Percentiles rank a stretch among this genome's conserved stretches.
Evolutionary conservation across 2,797 vertebrate genomes (phyloP).

Genomic region (Microctenopoma stevenorrisi): DNA sequence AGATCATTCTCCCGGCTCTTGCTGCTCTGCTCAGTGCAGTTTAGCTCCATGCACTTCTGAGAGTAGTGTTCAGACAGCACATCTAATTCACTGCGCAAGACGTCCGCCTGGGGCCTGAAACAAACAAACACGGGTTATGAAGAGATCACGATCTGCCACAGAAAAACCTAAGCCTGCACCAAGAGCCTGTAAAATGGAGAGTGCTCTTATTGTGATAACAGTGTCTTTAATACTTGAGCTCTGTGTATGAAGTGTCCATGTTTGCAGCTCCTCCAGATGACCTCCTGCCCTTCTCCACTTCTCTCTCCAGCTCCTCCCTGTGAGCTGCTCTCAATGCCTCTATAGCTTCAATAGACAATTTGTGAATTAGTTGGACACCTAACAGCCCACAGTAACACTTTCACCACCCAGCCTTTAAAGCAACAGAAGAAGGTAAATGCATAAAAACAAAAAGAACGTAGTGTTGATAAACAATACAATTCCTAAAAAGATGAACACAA

Average conservation of each 20-base stretch:
- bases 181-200: slow-evolving; percentile 10
- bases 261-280: slow-evolving; percentile 76
- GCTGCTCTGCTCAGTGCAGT: slow-evolving; percentile 80
- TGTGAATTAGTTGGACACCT: not conserved
- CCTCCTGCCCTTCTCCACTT: slow-evolving; percentile 84
- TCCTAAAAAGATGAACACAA: not conserved
- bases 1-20: slow-evolving; percentile 84
- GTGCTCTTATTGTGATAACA: not conserved
- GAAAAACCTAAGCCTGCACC: slow-evolving; percentile 47
- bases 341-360: slow-evolving; percentile 81
- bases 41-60: slow-evolving; percentile 92
- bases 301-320: slow-evolving; percentile 87
- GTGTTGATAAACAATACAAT: not conserved
- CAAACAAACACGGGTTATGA: slow-evolving; percentile 37
- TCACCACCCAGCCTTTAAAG: slow-evolving; percentile 4
- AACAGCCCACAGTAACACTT: not conserved
- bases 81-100: slow-evolving; percentile 88
- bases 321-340: slow-evolving; percentile 90
- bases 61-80: slow-evolving; percentile 90
- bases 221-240: slow-evolving; percentile 79
- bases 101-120: slow-evolving; percentile 84
- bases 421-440: not conserved
- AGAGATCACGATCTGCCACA: slow-evolving; percentile 2
- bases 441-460: not conserved
- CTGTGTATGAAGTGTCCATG: slow-evolving; percentile 78